A percentile compares a stretch with the other conserved stretches of the same genome.
Conservation (phyloP, 2,113 vertebrate species). For the Phrynosoma blainvillii region DNA sequence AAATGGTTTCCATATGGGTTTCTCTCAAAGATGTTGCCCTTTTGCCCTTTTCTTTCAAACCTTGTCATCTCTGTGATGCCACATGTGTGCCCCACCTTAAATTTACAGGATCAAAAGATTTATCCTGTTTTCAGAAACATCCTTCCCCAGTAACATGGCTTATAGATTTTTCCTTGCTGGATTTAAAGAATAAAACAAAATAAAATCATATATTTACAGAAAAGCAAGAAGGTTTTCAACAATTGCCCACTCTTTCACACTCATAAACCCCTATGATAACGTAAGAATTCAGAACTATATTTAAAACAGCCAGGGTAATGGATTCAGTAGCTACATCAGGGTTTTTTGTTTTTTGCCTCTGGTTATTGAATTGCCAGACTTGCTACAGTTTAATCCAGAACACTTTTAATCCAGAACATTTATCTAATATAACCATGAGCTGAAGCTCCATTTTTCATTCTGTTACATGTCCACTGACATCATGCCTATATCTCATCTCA, state of each 20-base stretch:
- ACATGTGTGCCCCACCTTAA: not conserved
- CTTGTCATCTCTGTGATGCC: rapidly evolving
- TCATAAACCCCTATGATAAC: not conserved
- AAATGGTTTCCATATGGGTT: conserved; percentile 19
- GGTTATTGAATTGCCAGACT: not conserved
- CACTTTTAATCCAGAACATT: too few relatives aligned
- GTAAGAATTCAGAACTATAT: rapidly evolving
- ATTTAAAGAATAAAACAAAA: not conserved
- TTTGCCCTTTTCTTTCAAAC: not conserved
- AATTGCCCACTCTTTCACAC: not conserved
- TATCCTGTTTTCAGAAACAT: rapidly evolving
- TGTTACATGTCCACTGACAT: not conserved
- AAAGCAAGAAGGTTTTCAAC: rapidly evolving
- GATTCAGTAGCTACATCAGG: rapidly evolving
- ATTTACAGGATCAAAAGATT: not conserved
- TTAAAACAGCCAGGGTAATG: rapidly evolving
- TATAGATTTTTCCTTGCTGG: not conserved
- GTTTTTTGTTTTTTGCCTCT: not conserved
- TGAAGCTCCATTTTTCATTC: rapidly evolving
- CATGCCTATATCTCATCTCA: not conserved
- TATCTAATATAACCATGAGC: not conserved
- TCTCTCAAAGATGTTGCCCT: not conserved
- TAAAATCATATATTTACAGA: not conserved
- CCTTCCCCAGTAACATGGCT: not conserved
- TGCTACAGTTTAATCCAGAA: rapidly evolving